Percentiles rank a stretch among this genome's conserved stretches.
These are phyloP conservation scores for Rhinolophus ferrumequinum DNA, from an alignment of 2,113 vertebrate species.

Conservation along the genomic window DNA sequence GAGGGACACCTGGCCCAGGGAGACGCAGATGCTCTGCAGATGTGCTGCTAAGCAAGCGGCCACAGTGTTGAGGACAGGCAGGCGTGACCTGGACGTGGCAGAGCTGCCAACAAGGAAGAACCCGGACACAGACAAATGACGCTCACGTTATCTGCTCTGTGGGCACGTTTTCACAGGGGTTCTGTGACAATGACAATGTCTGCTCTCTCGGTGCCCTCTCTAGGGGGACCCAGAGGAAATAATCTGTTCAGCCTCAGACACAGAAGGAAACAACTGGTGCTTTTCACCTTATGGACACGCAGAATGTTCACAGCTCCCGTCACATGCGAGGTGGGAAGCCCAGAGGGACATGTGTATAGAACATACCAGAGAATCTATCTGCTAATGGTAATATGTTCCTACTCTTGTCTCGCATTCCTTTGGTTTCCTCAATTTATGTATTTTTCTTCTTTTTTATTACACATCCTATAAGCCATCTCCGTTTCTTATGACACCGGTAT, in stretches of 20 bases:
- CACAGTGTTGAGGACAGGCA: background rate
- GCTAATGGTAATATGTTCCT: background rate
- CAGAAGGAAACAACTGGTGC: background rate
- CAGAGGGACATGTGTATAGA: rapidly evolving
- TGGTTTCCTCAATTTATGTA: background rate
- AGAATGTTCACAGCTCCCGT: background rate
- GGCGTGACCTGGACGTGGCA: background rate
- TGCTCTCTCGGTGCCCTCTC: background rate
- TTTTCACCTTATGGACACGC: background rate
- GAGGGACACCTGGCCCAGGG: background rate
- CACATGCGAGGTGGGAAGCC: background rate
- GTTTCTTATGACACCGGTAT: background rate
- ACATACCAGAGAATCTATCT: background rate
- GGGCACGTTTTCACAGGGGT: background rate
- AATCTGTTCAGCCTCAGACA: background rate
- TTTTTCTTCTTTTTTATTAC: background rate
- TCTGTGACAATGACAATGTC: background rate
- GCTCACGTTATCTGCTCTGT: rapidly evolving
- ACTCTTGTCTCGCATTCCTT: background rate
- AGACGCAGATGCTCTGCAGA: background rate
- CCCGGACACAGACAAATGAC: background rate
- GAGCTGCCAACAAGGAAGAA: background rate
- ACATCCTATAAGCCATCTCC: background rate
- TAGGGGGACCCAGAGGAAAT: background rate
- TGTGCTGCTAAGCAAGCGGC: rapidly evolving